Percentiles rank a stretch among this genome's conserved stretches.
These are phyloP conservation scores for Neria commutata DNA, from an alignment of 2,888 invertebrate species.

Conservation along the genomic window DNA sequence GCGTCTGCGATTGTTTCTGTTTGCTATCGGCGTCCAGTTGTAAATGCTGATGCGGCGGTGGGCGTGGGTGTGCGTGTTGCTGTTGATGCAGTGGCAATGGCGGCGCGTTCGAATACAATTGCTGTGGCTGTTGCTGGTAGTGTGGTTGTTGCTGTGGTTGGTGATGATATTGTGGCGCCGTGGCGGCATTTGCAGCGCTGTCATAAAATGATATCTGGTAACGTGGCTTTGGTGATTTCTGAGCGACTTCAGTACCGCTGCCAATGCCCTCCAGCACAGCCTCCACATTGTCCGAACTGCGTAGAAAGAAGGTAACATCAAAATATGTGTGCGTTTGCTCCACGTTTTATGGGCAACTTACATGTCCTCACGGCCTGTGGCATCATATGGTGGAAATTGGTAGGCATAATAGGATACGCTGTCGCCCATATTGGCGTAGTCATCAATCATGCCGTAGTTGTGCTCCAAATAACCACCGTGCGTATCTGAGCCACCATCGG, in stretches of 20 bases:
- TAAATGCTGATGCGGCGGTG: constrained; percentile 48
- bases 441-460: constrained; percentile 62
- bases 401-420: constrained; percentile 70
- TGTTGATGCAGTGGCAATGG: constrained; percentile 36
- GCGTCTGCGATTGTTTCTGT: constrained; percentile 53
- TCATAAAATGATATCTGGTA: constrained; percentile 53
- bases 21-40: constrained; percentile 51
- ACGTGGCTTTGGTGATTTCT: constrained; percentile 46
- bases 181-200: constrained; percentile 37
- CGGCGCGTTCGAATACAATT: constrained; percentile 53
- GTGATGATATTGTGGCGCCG: constrained; percentile 30
- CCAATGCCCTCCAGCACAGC: constrained; percentile 60
- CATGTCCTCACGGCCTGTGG: constrained; percentile 64
- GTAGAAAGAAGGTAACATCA: constrained; percentile 24
- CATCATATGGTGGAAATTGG: constrained; percentile 66
- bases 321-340: background rate
- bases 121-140: constrained; percentile 35
- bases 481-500: constrained; percentile 72
- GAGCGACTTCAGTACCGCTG: constrained; percentile 36
- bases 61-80: constrained; percentile 38
- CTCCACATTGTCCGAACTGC: constrained; percentile 63
- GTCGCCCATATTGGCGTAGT: constrained; percentile 62
- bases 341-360: constrained; percentile 35
- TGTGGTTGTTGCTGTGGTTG: constrained; percentile 18
- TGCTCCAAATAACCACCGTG: constrained; percentile 70